Conservation (phyloP, 2,797 vertebrate species). For the Girardinus metallicus region DNA sequence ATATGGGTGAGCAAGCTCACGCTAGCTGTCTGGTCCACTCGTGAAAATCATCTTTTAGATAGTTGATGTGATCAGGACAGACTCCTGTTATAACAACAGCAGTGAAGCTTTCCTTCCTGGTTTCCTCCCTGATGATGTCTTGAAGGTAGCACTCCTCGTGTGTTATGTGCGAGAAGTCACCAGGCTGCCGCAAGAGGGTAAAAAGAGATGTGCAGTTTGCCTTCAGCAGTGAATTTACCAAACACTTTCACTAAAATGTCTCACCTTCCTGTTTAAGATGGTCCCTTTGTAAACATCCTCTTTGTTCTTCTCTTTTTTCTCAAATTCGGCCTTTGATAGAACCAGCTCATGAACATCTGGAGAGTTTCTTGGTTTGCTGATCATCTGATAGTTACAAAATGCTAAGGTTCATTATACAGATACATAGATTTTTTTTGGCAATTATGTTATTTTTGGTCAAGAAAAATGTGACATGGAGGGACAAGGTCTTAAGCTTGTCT, state of each 20-base stretch:
- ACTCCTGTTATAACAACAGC: slow-evolving; percentile 90
- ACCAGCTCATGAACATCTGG: slow-evolving; percentile 93
- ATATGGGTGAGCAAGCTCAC: slow-evolving; percentile 78
- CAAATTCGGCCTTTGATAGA: slow-evolving; percentile 93
- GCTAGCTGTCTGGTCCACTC: slow-evolving; percentile 88
- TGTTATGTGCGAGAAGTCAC: slow-evolving; percentile 84
- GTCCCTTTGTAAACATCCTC: slow-evolving; percentile 86
- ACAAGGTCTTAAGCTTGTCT: no score
- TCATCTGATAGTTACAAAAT: slow-evolving; percentile 81
- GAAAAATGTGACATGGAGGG: no score
- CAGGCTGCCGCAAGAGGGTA: slow-evolving; percentile 73
- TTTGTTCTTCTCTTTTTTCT: slow-evolving; percentile 89
- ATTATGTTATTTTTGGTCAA: no score
- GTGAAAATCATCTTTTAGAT: slow-evolving; percentile 84
- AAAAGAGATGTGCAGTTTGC: neutral
- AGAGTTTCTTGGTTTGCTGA: slow-evolving; percentile 85
- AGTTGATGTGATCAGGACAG: slow-evolving; percentile 79
- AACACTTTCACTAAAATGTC: neutral
- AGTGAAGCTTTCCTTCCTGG: slow-evolving; percentile 87
- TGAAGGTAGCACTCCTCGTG: slow-evolving; percentile 86
- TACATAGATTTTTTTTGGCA: neutral
- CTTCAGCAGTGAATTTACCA: neutral
- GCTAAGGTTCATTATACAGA: neutral
- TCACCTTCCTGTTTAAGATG: slow-evolving; percentile 91
- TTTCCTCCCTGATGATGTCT: slow-evolving; percentile 86